These are phyloP conservation scores for Stenurella melanura DNA, from an alignment of 2,888 invertebrate species.

Conservation along the genomic window DNA sequence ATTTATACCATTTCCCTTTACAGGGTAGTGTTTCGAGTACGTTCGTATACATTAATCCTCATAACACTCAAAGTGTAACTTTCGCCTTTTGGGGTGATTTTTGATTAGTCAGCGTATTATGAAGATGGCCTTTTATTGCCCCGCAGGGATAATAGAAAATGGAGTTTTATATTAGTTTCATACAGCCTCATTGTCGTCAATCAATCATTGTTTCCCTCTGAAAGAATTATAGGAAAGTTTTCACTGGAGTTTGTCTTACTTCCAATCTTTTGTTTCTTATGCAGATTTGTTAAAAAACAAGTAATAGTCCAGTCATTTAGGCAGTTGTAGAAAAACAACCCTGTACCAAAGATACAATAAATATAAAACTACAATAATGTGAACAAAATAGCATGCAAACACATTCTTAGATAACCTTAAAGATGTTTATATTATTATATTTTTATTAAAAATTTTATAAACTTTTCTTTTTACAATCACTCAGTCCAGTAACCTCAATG, in stretches of 20 bases:
- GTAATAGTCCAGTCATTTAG: neutral
- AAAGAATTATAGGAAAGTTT: conserved; percentile 32
- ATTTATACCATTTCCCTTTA: neutral
- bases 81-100: conserved; percentile 48
- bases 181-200: conserved; percentile 40
- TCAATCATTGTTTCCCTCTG: conserved; percentile 49
- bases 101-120: conserved; percentile 54
- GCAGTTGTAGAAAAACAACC: too few relatives aligned
- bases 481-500: too few relatives aligned
- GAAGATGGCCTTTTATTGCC: conserved; percentile 51
- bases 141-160: conserved; percentile 55
- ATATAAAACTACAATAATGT: too few relatives aligned
- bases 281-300: conserved; percentile 7
- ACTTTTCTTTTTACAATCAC: too few relatives aligned
- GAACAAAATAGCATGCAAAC: too few relatives aligned
- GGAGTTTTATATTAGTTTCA: conserved; percentile 56
- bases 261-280: neutral
- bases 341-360: too few relatives aligned
- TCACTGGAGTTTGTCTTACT: neutral
- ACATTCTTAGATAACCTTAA: too few relatives aligned
- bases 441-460: too few relatives aligned
- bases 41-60: conserved; percentile 35
- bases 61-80: conserved; percentile 41
- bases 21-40: neutral
- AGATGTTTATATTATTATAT: too few relatives aligned